Evolutionary conservation across 2,888 invertebrate species (phyloP), one percentile per base, ranked within the genome.

Genomic region (Pseudanteris insignis): DNA sequence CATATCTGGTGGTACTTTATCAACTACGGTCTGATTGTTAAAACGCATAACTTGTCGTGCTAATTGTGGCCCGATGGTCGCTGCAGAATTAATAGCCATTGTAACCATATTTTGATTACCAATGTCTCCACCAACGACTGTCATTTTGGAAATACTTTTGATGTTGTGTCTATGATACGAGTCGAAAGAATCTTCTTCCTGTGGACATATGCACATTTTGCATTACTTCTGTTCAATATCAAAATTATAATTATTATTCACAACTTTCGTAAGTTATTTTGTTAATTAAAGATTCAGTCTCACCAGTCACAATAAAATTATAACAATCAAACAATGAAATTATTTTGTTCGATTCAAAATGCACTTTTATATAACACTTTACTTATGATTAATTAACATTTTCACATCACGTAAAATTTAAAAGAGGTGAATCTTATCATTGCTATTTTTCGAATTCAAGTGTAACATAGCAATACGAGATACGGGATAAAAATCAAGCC

Each of bases 1-100:
- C 88, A 91, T 88, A 29, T 91, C 90, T 25, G 86, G 85, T 34
- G 86, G 84, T 7, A 77, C 74, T 81, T 89, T 91, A 81, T 93
- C 92, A 66, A 89, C 90, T 64, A 92, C 92, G 51, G 92, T 91
- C 74, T 88, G 85, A 83, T 93, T 93, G 36, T 67, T 75, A 36
- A 65, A 75, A 8, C 65, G 65, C 74, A 77, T 76, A 18, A 59
- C 66, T 37, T 77, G 78, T 4, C 70, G 67, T 10, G 76, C 76
- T 38, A 68, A 64, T 14, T 73, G 71, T 6, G 78, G 77, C 30
- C 74, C 76, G 0, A 68, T 33, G 2, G 69, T 67, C 2, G 61
- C 63, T 12, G 64, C 50, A 10, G 63, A 33, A 25, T 70, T 36
- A 1, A 57, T 24, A 11, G 67, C 58, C 44, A 67, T 34, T 2